Base-by-base conservation (phyloP, 2,888 invertebrate species). In the Hemaris fuciformis region DNA sequence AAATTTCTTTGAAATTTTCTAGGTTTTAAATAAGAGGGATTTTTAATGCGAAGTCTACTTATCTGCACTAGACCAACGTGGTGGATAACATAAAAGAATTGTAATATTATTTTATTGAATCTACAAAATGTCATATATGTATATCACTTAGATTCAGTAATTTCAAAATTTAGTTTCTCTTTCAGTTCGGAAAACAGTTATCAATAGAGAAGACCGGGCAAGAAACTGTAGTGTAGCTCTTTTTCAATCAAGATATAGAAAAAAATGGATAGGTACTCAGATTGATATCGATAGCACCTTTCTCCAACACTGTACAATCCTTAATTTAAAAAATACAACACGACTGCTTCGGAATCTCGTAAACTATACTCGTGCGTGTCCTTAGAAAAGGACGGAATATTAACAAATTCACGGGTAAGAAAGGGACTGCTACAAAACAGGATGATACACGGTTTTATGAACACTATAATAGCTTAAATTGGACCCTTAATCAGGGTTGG, bases 391-490 rank as follows among this genome's bases (percentile, higher is more conserved):
- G 83, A 87, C 68, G 65, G 64, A 67, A 66, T 58, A 77, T 69
- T 60, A 5, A 27, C 23, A 57, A 34, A 10, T 23, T 2, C 27
- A 6, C 42, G 20, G 15, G 77, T 59, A 61, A 62, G 78, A 85
- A 68, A 57, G 81, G 70, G 88, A 87, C 67, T 67, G 66, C 66
- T 74, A 80, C 82, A 84, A 84, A 89, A 88, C 89, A 89, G 88
- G 88, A 89, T 90, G 90, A 90, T 87, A 88, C 84, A 87, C 87
- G 84, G 84, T 88, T 87, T 89, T 89, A 88, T 87, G 87, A 88
- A 85, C 85, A 83, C 84, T 84, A 85, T 90, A 91, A 90, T 91
- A 89, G 89, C 87, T 91, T 89, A 88, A 91, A 91, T 90, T 89
- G 90, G 90, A 89, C 70, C 70, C 69, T 71, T 73, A 73, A 71